Base-by-base conservation (phyloP, 35 echinoderm and acorn worm genomes). In the Apostichopus japonicus region DNA sequence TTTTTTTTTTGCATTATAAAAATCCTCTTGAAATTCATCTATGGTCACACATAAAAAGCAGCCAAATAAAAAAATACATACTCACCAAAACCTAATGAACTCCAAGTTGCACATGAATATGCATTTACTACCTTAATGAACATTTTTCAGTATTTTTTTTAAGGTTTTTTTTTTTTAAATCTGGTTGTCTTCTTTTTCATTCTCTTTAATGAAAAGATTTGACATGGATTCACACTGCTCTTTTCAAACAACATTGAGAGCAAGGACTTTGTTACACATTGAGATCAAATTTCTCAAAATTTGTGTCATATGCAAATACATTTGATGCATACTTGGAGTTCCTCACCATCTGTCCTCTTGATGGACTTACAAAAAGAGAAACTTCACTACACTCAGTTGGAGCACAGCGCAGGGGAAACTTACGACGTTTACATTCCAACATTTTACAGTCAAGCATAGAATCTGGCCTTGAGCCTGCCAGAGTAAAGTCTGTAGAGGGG, bases 371-470 rank as follows among this genome's bases (percentile, higher is more conserved):
- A 84, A 84, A 84, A 84, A 59, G 17, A 57, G 55, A 84, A 59
- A 59, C 81, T 84, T 84, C 54, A 23, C 81, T 57, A 84, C 81
- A 57, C 81, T 84, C 81, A 57, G 78, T 80, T 80, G 54, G 78
- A 80, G 84, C 59, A 24, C 15, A 73, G 78, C 73, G 72, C 90
- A 56, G 71, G 77, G 33, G 2, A 55, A 91, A 91, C 91, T 83
- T 83, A 92, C 80, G 77, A 92, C 77, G 55, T 84, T 97, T 88
- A 93, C 96, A 98, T 57, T 93, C 33, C 56, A 98, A 72, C 67
- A 84, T 56, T 92, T 87, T 78, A 98, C 96, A 98, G 89, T 93
- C 90, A 53, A 58, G 78, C 53, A 92, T 19, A 11, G 88, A 77
- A 56, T 88, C 83, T 14, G 84, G 79, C 13, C 87, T 79, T 33